Conservation (phyloP, 2,797 vertebrate species). For the Coracias cyanogaster region DNA sequence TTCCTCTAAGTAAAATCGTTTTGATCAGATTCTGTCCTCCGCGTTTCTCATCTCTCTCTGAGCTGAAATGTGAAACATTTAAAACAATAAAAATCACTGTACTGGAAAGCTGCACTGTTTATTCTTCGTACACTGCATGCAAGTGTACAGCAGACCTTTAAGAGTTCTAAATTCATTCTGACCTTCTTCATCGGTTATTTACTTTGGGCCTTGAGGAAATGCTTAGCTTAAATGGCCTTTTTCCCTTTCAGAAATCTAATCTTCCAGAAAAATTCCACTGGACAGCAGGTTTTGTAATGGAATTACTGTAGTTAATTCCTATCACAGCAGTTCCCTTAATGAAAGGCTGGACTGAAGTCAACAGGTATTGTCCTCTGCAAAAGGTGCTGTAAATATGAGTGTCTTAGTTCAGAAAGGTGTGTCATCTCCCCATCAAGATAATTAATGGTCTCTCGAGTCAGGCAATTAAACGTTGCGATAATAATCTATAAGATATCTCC, state of each 20-base stretch:
- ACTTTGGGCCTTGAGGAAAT: slow-evolving; percentile 48
- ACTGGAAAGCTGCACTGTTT: slow-evolving; percentile 67
- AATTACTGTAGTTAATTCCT: slow-evolving; percentile 73
- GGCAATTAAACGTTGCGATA: slow-evolving; percentile 69
- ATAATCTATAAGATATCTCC: slow-evolving; percentile 59
- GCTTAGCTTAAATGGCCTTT: slow-evolving; percentile 58
- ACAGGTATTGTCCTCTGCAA: slow-evolving; percentile 67
- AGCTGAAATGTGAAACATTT: slow-evolving; percentile 67
- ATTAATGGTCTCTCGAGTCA: slow-evolving; percentile 55
- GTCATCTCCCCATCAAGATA: slow-evolving; percentile 64
- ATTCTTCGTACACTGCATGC: slow-evolving; percentile 30
- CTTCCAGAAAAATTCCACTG: slow-evolving; percentile 75
- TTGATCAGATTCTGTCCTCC: slow-evolving; percentile 38
- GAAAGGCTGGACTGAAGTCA: slow-evolving; percentile 69
- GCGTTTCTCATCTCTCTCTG: slow-evolving; percentile 27
- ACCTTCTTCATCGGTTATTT: slow-evolving; percentile 67
- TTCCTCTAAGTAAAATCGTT: slow-evolving; percentile 46
- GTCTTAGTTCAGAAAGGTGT: slow-evolving; percentile 49
- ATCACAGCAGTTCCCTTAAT: slow-evolving; percentile 78
- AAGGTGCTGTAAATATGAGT: slow-evolving; percentile 49
- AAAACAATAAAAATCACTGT: slow-evolving; percentile 70
- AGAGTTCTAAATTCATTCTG: slow-evolving; percentile 63
- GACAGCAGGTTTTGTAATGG: slow-evolving; percentile 75
- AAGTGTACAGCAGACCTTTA: slow-evolving; percentile 66
- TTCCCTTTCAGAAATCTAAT: slow-evolving; percentile 74